Evolutionary conservation across 2,888 invertebrate species (phyloP).

Genomic region (Agonopterix alstromeriana): DNA sequence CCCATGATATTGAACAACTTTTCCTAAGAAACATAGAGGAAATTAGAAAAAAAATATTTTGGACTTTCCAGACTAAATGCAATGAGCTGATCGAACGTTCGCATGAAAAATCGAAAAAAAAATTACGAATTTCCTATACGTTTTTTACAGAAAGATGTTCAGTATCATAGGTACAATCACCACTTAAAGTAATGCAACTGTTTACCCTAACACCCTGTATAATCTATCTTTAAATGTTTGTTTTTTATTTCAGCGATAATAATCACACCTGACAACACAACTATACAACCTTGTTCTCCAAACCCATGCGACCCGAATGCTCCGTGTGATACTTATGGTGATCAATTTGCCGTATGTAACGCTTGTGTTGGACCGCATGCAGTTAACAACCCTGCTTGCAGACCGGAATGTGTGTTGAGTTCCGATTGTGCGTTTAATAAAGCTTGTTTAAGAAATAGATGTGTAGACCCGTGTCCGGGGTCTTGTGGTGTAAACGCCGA

Average conservation of each 20-base stretch:
- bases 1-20: no score
- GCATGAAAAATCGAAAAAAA: no score
- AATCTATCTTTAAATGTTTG: no score
- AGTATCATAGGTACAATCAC: no score
- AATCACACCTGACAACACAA: constrained; percentile 76
- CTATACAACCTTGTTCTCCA: constrained; percentile 83
- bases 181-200: no score
- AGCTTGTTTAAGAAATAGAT: constrained; percentile 85
- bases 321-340: constrained; percentile 82
- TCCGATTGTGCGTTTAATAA: constrained; percentile 87
- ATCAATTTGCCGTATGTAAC: constrained; percentile 87
- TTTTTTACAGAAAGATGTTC: no score
- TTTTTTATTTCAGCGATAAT: constrained; percentile 56
- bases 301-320: constrained; percentile 85
- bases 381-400: constrained; percentile 82
- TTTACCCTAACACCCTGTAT: no score
- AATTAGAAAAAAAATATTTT: no score
- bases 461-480: constrained; percentile 87
- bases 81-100: no score
- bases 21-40: no score
- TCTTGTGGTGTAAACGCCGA: constrained; percentile 86
- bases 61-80: no score
- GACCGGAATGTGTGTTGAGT: constrained; percentile 89
- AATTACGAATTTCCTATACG: no score
- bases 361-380: constrained; percentile 83